Conservation (phyloP, 2,797 vertebrate species). For the Anguilla anguilla region DNA sequence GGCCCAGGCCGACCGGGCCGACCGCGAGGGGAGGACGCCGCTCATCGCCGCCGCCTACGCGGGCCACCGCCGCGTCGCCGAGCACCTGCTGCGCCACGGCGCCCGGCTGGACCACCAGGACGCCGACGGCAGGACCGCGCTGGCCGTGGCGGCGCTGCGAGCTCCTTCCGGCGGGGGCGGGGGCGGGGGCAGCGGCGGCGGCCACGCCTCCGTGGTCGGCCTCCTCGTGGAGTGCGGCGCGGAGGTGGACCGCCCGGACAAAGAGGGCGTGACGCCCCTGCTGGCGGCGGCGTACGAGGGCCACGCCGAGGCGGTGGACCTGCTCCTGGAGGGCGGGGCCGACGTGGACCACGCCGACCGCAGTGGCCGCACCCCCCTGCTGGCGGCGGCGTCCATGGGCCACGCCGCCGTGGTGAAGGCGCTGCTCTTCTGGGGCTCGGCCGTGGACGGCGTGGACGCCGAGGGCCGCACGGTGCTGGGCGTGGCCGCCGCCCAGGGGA, state of each 20-base stretch:
- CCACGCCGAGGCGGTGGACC: constrained; percentile 93
- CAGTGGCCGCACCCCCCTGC: constrained; percentile 91
- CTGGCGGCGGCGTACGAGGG: constrained; percentile 98
- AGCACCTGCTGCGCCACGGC: constrained; percentile 92
- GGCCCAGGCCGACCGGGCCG: constrained; percentile 94
- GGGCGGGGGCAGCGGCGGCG: constrained; percentile 42
- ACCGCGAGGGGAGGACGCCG: constrained; percentile 94
- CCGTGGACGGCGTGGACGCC: constrained; percentile 95
- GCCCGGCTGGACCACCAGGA: constrained; percentile 96
- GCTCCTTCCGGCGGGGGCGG: constrained; percentile 87
- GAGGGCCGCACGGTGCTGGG: constrained; percentile 96
- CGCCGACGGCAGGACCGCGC: constrained; percentile 91
- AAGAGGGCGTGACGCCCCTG: constrained; percentile 96
- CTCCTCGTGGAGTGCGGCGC: constrained; percentile 92
- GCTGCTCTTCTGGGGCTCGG: constrained; percentile 95
- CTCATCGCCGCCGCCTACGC: constrained; percentile 97
- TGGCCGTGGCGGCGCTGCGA: constrained; percentile 94
- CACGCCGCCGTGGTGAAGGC: constrained; percentile 95
- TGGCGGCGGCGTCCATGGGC: constrained; percentile 97
- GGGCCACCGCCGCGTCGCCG: constrained; percentile 96
- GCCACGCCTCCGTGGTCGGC: constrained; percentile 93
- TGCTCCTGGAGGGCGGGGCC: constrained; percentile 94
- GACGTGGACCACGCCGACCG: constrained; percentile 97
- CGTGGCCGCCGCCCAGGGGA: constrained; percentile 85
- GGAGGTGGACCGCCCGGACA: constrained; percentile 96